Base-by-base conservation (phyloP, 2,113 vertebrate genomes). In the Macaca nemestrina region DNA sequence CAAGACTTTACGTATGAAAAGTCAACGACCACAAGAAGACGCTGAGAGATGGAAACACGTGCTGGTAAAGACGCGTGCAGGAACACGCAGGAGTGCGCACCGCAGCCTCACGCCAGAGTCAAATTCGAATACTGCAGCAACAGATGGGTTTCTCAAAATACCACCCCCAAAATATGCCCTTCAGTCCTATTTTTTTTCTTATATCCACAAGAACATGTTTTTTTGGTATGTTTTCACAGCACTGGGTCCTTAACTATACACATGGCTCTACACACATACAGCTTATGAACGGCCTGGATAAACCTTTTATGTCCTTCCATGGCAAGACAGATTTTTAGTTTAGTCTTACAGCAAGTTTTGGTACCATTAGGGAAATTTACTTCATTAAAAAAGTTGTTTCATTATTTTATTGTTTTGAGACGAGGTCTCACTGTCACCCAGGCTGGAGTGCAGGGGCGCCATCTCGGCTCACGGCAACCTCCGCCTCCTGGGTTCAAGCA, bases 41-140 rank as follows among this genome's bases (percentile, higher is more conserved):
- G 9, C 22, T 17, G 57, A 11, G 8, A 27, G n/a, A 12, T 6
- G 16, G 4, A 27, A 12, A 17, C 20, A 14, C 4, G 17, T 23
- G 35, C 27, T 72, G 38, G 7, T 3, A 5, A 67, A 68, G 75
- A 22, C 4, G 6, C 6, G 12, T 2, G 16, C 8, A 27, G 35
- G 61, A 27, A 8, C 1, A 13, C 4, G 16, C 8, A 35, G 35
- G 61, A 27, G 5, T 0, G 13, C 6, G 2, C 27, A 52, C 5
- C 1, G 18, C n/a, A 43, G 80, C 61, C 23, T 8, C 11, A n/a
- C 14, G 52, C 8, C 16, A 48, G 67, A 87, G 87, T 16, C 38
- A 88, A 55, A 32, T 17, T 6, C 17, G 38, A 73, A 43, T 0
- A 1, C 50, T 32, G 11, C 5, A 11, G 1, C 3, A 55, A 70